phyloP scores from a whole-genome alignment of 2,888 invertebrate genomes.

The Tanypteryx hageni region DNA sequence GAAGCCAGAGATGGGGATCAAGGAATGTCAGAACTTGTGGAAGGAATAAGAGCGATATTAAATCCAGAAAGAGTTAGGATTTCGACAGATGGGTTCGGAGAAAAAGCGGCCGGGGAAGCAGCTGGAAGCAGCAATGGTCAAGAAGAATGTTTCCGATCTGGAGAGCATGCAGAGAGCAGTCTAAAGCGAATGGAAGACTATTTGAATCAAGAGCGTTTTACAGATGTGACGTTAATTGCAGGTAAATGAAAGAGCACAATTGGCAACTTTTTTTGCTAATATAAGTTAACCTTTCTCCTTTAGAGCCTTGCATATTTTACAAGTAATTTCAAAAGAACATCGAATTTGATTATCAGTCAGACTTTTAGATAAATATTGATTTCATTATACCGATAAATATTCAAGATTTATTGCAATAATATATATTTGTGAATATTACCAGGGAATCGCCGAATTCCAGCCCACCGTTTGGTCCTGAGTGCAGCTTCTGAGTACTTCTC shows the following conservation, averaged over 20 bases:
- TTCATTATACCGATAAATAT: slow-evolving; percentile 64
- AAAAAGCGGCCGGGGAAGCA: background rate
- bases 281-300: slow-evolving; percentile 59
- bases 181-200: slow-evolving; percentile 90
- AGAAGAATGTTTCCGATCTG: slow-evolving; percentile 86
- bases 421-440: slow-evolving; percentile 64
- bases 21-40: slow-evolving; percentile 1
- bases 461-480: slow-evolving; percentile 92
- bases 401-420: background rate
- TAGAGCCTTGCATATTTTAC: too few species aligned
- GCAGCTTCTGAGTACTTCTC: slow-evolving; percentile 96
- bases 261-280: background rate
- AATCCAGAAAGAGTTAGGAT: slow-evolving; percentile 9
- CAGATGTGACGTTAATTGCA: slow-evolving; percentile 91
- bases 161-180: slow-evolving; percentile 89
- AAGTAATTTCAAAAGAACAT: too few species aligned
- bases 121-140: slow-evolving; percentile 73
- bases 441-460: slow-evolving; percentile 81
- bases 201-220: slow-evolving; percentile 88
- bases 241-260: slow-evolving; percentile 76
- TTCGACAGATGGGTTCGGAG: background rate
- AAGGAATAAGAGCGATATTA: slow-evolving; percentile 33
- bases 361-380: slow-evolving; percentile 6
- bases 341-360: background rate
- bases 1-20: slow-evolving; percentile 21